Evolutionary conservation across 1,140 invertebrate species (phyloP), one percentile per base, ranked within the genome.

Genomic region (Anastatus disparis): DNA sequence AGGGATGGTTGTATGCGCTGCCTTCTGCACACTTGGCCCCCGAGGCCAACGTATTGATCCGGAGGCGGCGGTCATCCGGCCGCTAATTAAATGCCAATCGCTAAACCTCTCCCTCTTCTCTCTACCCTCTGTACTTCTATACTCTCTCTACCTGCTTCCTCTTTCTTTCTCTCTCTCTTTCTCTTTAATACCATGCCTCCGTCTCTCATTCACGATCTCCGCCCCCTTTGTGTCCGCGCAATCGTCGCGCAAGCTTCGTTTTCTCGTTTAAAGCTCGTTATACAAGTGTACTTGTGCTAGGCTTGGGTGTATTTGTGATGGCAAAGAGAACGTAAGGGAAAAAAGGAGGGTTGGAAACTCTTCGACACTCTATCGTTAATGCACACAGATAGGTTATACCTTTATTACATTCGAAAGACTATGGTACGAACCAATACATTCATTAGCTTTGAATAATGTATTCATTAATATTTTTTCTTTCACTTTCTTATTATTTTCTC

Each of bases 61-160:
- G 77, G 80, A 82, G 79, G 84, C 83, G 84, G 82, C 79, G 81
- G 82, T 83, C 82, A 82, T 83, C 79, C 81, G 78, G 81, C 80
- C 81, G 81, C 82, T 86, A 85, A 85, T 86, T 86, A 86, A 86
- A 86, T 85, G 84, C 84, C 84, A 86, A 86, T 86, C 83, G 84
- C 80, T 81, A 76, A 79, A 78, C 81, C 79, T 74, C 75, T 72
- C 74, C 75, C 65, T 70, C 73, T 68, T 66, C 72, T 68, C 64
- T 48, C 53, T 69, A 53, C 70, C 15, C 42, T 24, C 38, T 29
- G 48, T n/a, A 63, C 63, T 73, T 75, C 73, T 66, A 55, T 71
- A 72, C 69, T 38, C 66, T 73, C 76, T 53, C 62, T 55, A 46
- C 70, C 44, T n/a, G 52, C 74, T 75, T 66, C 73, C 77, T 69